Base-by-base conservation (phyloP, 2,888 invertebrate species). In the Baronia brevicornis region DNA sequence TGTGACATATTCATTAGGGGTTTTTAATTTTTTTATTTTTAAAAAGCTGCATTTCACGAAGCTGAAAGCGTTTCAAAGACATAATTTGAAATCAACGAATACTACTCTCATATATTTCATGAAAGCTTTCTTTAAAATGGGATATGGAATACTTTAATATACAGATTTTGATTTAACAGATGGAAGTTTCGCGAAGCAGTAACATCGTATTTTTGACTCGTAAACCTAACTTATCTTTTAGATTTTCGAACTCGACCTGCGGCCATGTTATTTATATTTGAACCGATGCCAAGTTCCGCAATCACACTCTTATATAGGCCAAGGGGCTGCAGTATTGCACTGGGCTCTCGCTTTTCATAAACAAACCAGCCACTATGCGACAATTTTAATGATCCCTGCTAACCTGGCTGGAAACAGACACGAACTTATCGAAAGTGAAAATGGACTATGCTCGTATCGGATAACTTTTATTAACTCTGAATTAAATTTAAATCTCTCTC, bases 301-400 rank as follows among this genome's bases (percentile, higher is more conserved):
- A 71, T 77, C 77, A 71, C 58, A 69, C 53, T 49, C 57, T 61
- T 55, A 78, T 72, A 59, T 80, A 62, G 80, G 80, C 61, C 79
- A 78, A 79, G 80, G 72, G 79, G 69, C 71, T 78, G 79, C 79
- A 62, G 68, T 38, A 44, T 49, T 51, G 38, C 40, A 41, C 52
- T 52, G 15, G 9, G 14, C 11, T 28, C 19, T 25, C 15, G 10
- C 26, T 27, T 30, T 20, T 21, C 30, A 30, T 35, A 37, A 35
- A 28, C 30, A 28, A 27, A 27, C n/a, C n/a, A n/a, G 26, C 23
- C 8, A n/a, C 12, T 12, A 39, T 32, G 30, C 36, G 30, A 10
- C 18, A 27, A 8, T 27, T 17, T 7, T 20, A 29, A 34, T 10
- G 10, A 35, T 25, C 28, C 17, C 20, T 25, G 18, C 12, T 4